Base-by-base conservation (phyloP, 2,113 vertebrate species). In the Ardeotis arabs region DNA sequence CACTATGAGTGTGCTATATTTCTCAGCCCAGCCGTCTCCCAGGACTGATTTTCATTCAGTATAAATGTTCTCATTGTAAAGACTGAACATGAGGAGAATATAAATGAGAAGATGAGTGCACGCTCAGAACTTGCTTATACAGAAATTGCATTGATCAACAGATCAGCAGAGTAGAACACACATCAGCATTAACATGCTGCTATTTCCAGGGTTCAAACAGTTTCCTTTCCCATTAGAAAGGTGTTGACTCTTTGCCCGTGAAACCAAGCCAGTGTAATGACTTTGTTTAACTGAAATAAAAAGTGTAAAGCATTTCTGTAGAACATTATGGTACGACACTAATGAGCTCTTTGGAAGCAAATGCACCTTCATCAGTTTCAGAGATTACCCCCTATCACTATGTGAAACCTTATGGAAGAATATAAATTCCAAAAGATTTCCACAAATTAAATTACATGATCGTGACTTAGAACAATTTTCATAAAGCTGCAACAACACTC, bases 1-100 rank as follows among this genome's bases (percentile, higher is more conserved):
- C 63, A 33, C 73, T 80, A 14, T 55, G 67, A 94, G 69, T n/a
- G 60, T 3, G 14, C 52, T 92, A 83, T 80, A 73, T 73, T 89
- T 85, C 84, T 97, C 89, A 90, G 75, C 91, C 59, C 79, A 89
- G 78, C 56, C 31, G 1, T 59, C 82, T 84, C 94, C 87, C 47
- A 89, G 87, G 92, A 91, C 52, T 96, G 94, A 83, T 78, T 85
- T 95, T 93, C 91, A 96, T 93, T 94, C 86, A 90, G 91, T 84
- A 86, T 78, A 92, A 97, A 93, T 95, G 86, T 79, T 96, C 92
- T 90, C 79, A 94, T 96, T 96, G 93, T 89, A 74, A 90, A 89
- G 39, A 67, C 58, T 89, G 75, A 84, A 64, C 95, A 79, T 20
- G 91, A 97, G 89, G 75, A 95, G 96, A 96, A 97, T 97, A 90